Percentiles rank a stretch among this genome's conserved stretches.
Conservation (phyloP, 2,797 vertebrate species). For the Neosilurus hyrtlii region DNA sequence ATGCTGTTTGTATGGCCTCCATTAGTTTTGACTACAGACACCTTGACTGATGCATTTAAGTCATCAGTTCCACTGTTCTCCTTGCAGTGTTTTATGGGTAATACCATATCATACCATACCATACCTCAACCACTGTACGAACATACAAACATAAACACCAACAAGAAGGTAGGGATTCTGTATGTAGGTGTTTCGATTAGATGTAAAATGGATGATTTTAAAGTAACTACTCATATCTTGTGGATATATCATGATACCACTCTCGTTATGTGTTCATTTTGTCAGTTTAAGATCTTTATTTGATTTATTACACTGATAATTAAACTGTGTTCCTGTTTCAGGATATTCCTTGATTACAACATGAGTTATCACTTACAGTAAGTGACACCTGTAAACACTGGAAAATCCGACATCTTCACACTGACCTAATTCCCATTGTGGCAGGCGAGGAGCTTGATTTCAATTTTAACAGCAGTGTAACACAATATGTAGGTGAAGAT, state of each 20-base stretch:
- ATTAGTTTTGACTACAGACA: not conserved
- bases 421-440: not conserved
- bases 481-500: not conserved
- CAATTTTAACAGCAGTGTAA: not conserved
- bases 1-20: too few species aligned
- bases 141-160: not conserved
- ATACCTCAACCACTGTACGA: not conserved
- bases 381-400: not conserved
- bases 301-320: not conserved
- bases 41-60: not conserved
- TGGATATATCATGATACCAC: not conserved
- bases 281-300: not conserved
- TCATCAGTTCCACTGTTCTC: not conserved
- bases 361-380: not conserved
- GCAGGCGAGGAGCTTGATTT: not conserved
- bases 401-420: not conserved
- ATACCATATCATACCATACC: not conserved
- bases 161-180: not conserved
- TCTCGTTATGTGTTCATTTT: not conserved
- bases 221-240: not conserved
- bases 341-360: not conserved
- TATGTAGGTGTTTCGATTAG: not conserved
- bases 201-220: not conserved
- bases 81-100: not conserved
- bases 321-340: not conserved